Percentiles rank a stretch among this genome's conserved stretches.
Evolutionary conservation across 92 coral and sea anemone species (phyloP).

Genomic region (Phenganax stokvisi): DNA sequence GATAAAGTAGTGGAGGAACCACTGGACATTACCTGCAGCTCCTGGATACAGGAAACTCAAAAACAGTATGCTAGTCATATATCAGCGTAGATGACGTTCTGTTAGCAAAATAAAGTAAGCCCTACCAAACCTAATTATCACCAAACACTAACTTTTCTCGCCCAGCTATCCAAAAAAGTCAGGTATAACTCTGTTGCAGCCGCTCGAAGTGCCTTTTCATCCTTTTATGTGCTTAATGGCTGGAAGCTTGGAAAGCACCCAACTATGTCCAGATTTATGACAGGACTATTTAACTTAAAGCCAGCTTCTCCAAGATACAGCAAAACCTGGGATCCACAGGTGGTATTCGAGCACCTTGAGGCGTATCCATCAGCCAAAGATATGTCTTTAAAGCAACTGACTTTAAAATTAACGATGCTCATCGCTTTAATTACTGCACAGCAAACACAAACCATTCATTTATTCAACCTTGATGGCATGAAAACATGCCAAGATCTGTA

Average conservation of each 20-base stretch:
- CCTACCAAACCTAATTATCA: neutral
- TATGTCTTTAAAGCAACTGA: slow-evolving; percentile 45
- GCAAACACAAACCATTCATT: slow-evolving; percentile 48
- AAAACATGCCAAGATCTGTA: slow-evolving; percentile 30
- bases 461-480: slow-evolving; percentile 49
- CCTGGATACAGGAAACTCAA: slow-evolving; percentile 36
- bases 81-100: slow-evolving; percentile 35
- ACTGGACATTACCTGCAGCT: slow-evolving; percentile 40
- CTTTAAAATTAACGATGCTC: slow-evolving; percentile 46
- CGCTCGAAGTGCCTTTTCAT: slow-evolving; percentile 14
- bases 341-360: neutral
- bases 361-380: slow-evolving; percentile 20
- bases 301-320: slow-evolving; percentile 49
- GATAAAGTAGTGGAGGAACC: slow-evolving; percentile 45
- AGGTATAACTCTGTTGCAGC: slow-evolving; percentile 51
- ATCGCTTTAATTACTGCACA: slow-evolving; percentile 50
- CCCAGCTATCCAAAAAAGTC: slow-evolving; percentile 38
- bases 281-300: slow-evolving; percentile 28
- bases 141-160: slow-evolving; percentile 32
- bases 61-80: slow-evolving; percentile 35
- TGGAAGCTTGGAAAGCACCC: slow-evolving; percentile 45
- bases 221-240: slow-evolving; percentile 35
- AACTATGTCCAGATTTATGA: too few species aligned
- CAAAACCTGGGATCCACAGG: slow-evolving; percentile 48
- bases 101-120: neutral